A percentile compares a stretch with the other conserved stretches of the same genome.
These are phyloP conservation scores for Coluber constrictor DNA, from an alignment of 2,797 vertebrate species.

Conservation along the genomic window DNA sequence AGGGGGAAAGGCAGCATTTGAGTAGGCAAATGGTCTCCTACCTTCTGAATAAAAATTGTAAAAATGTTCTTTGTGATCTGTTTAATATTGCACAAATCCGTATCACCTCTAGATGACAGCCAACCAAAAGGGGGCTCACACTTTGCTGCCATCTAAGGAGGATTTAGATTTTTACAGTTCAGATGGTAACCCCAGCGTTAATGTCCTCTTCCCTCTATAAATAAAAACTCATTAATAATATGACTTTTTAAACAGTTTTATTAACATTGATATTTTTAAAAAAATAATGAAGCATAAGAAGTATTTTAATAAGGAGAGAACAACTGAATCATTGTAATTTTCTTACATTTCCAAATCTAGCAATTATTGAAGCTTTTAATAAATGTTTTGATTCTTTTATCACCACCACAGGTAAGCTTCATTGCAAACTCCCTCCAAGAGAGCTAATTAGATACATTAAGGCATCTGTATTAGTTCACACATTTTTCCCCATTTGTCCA, in stretches of 20 bases:
- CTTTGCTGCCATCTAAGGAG: not conserved
- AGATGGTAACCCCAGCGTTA: not conserved
- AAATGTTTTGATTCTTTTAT: not conserved
- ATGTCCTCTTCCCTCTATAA: not conserved
- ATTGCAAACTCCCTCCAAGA: conserved; percentile 20
- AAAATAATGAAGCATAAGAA: conserved; percentile 17
- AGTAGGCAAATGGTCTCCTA: not conserved
- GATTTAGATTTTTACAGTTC: not conserved
- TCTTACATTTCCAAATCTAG: not conserved
- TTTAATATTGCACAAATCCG: not conserved
- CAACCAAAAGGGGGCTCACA: not conserved
- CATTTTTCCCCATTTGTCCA: conserved; percentile 47
- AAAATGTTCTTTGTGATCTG: not conserved
- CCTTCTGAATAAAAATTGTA: not conserved
- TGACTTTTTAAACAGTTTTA: conserved; percentile 5
- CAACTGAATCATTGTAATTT: not conserved
- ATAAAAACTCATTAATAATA: not conserved
- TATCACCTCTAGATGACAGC: not conserved
- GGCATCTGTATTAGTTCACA: conserved; percentile 41
- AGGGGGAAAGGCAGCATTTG: not conserved
- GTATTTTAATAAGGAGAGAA: not conserved
- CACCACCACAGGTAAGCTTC: not conserved
- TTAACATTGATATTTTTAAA: not conserved
- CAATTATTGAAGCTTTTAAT: not conserved
- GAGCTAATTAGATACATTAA: conserved; percentile 45